Base-by-base conservation (phyloP, 2,113 vertebrate genomes). In the Triplophysa dalaica region DNA sequence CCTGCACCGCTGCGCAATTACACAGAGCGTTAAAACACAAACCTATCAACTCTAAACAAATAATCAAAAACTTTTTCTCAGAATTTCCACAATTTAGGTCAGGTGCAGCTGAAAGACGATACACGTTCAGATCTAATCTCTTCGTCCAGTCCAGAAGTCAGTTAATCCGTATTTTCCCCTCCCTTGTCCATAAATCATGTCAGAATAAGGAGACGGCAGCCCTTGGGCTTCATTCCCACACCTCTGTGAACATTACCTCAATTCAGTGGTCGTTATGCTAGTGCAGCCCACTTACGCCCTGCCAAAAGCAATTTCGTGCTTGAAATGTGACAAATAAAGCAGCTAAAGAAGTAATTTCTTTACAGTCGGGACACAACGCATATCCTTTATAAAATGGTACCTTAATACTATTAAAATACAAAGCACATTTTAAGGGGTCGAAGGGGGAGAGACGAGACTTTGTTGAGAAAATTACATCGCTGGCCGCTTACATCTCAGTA, bases 281-380 rank as follows among this genome's bases (percentile, higher is more conserved):
- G 88, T 79, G 65, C 61, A 83, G 81, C 68, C 76, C 73, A 33
- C 79, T 85, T 84, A 78, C 29, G 74, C 78, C 8, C 80, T 85
- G 87, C 80, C 89, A 86, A 73, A 84, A 86, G 80, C 75, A 62
- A 86, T 89, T 86, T 85, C 62, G 81, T 62, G 79, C 75, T 80
- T 77, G 73, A 88, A 85, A 87, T 66, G 74, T 85, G 85, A 88
- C 73, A 87, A 86, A 89, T 81, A 85, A 84, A 85, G 84, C 74
- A 11, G 22, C 4, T 19, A 26, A 43, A 78, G 54, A 69, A 11
- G 56, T 10, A 19, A 16, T 74, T 83, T 43, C n/a, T 88, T 85
- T 80, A 83, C 76, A 70, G 87, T 86, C 72, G 62, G 50, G 50
- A 3, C 60, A 82, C 64, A 14, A 63, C 50, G 61, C 82, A 83